phyloP scores from a whole-genome alignment of 2,888 invertebrate species.

The Synanthedon myopaeformis region DNA sequence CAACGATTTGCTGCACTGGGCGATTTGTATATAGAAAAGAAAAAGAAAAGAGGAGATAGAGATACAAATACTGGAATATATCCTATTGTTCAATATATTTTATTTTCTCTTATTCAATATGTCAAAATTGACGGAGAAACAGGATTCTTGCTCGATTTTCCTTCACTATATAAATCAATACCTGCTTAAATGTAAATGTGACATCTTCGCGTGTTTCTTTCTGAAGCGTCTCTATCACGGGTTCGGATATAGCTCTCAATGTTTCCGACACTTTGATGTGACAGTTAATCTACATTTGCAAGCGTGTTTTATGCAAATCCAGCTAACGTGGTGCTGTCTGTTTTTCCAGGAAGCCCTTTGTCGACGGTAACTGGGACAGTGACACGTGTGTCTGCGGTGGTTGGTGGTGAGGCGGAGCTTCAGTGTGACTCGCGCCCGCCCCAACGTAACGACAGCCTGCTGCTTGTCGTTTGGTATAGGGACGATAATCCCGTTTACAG shows the following conservation, averaged over 20 bases:
- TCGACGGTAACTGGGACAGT: slow-evolving; percentile 63
- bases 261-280: not conserved
- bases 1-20: too few species aligned
- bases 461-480: slow-evolving; percentile 92
- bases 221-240: too few species aligned
- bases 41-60: too few species aligned
- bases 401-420: slow-evolving; percentile 81
- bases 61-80: too few species aligned
- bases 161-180: too few species aligned
- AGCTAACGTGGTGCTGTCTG: not conserved
- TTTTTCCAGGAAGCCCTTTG: slow-evolving; percentile 30
- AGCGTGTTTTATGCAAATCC: not conserved
- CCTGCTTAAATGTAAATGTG: too few species aligned
- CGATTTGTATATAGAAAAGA: too few species aligned
- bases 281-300: not conserved
- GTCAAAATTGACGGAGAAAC: too few species aligned
- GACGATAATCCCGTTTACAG: slow-evolving; percentile 92
- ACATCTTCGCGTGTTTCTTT: too few species aligned
- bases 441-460: slow-evolving; percentile 81
- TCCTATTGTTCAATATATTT: too few species aligned
- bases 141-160: too few species aligned
- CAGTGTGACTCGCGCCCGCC: slow-evolving; percentile 89
- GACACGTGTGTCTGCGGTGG: slow-evolving; percentile 75
- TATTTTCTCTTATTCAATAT: too few species aligned
- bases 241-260: not conserved